Base-by-base conservation (phyloP, 1,140 invertebrate genomes). In the Leptinotarsa texana region DNA sequence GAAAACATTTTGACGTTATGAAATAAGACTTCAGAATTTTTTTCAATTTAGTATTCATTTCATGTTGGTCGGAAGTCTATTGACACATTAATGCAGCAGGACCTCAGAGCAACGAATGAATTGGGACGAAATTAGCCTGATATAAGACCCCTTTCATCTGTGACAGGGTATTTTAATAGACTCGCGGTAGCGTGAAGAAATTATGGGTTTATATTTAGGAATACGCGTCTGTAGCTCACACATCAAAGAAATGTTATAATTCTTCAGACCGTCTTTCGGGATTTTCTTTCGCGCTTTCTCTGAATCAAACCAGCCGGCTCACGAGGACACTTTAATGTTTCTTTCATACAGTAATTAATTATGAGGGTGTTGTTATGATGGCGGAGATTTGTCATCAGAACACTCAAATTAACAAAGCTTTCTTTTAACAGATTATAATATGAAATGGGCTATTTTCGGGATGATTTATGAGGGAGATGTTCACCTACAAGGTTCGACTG, bases 91-190 rank as follows among this genome's bases (percentile, higher is more conserved):
- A 15, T 17, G n/a, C 15, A 57, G n/a, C n/a, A 57, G 15, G n/a
- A 57, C 51, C 51, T 57, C 51, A 18, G 51, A 57, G 51, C 17
- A 57, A 17, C 51, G 15, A 57, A 18, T 57, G n/a, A 57, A 27
- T 33, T 27, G 65, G 24, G 18, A 67, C 65, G 22, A 17, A 67
- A 67, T 67, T 27, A 67, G 65, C 65, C 51, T 57, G n/a, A 42
- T 67, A 3, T 22, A 13, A 33, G 22, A 4, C 24, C 15, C 65
- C 24, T 67, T 67, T 67, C 65, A 67, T 67, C 65, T 67, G 65
- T 67, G 65, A 67, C 65, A 42, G 65, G 65, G 65, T 42, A 67
- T 67, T 67, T 67, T 67, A 67, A 67, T 67, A 67, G 65, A 67
- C 5, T 17, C 15, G 65, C 13, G 42, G 17, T 3, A 42, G 65